Evolutionary conservation across 2,113 vertebrate genomes (phyloP), one percentile per base, ranked within the genome.

Genomic region (Cottus gobio): DNA sequence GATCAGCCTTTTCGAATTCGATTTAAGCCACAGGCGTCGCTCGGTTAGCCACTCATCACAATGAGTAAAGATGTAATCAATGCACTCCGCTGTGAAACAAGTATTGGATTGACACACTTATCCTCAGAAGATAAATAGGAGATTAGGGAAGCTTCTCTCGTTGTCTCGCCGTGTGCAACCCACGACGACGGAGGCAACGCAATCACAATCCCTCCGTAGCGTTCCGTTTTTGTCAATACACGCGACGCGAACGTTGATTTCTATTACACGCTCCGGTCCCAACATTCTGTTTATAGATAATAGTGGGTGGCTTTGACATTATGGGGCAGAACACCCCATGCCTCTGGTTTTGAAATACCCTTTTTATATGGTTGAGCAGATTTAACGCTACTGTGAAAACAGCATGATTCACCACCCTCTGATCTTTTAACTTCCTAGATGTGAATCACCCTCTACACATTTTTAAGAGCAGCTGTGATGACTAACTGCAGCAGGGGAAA

Each of bases 21-120:
- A 90, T 90, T 88, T 42, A 76, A 80, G 74, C 78, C 78, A 39
- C 68, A 68, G 84, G 85, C 77, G 15, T 31, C 54, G 80, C 86
- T 78, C 83, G 93, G 96, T 94, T 95, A 96, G 96, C 96, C 93
- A 93, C 95, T 94, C 95, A 94, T 92, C 93, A 92, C 94, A 92
- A 82, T 77, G 84, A 84, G 82, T 84, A 84, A 84, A 85, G 80
- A 92, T 91, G 85, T 86, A 91, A 92, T 92, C 89, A 85, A 94
- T 91, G 87, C 77, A 63, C 84, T 84, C 81, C 30, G 67, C 87
- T 85, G 89, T 73, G 81, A 81, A 87, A 87, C 84, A 85, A 90
- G 70, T 82, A 93, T 91, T 79, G 85, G 85, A 92, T 90, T 92
- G 90, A 91, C 91, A 92, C 90, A 90, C 80, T 87, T 89, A 82